These are phyloP conservation scores for Neofelis nebulosa DNA, from an alignment of 2,113 vertebrate genomes.

Conservation along the genomic window DNA sequence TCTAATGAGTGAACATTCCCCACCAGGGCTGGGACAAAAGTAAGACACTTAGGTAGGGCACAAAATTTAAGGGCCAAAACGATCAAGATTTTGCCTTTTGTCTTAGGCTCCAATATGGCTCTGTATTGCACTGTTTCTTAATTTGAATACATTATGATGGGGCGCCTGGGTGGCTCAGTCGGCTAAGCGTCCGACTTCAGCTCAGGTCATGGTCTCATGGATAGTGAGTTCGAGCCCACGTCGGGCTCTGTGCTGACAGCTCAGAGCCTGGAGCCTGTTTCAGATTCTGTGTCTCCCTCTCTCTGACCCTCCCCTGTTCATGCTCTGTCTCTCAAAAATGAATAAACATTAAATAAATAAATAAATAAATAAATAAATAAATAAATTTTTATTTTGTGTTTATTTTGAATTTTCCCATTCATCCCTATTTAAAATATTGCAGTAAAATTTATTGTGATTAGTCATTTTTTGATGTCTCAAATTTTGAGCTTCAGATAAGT, in stretches of 20 bases:
- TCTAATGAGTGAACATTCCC: neutral
- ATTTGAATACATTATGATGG: neutral
- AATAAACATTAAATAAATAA: too few relatives aligned
- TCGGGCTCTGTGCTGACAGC: too few relatives aligned
- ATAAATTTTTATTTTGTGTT: neutral
- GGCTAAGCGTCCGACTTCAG: too few relatives aligned
- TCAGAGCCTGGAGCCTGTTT: too few relatives aligned
- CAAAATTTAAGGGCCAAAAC: neutral
- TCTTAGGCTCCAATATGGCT: neutral
- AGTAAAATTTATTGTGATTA: neutral
- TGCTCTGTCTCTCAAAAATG: too few relatives aligned
- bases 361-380: neutral
- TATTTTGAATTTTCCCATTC: neutral
- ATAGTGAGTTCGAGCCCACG: too few relatives aligned
- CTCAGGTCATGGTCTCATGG: too few relatives aligned
- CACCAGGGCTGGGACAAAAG: too few relatives aligned
- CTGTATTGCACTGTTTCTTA: neutral
- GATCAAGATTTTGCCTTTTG: neutral
- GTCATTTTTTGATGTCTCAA: neutral
- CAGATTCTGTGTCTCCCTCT: too few relatives aligned
- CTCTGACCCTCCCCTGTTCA: too few relatives aligned
- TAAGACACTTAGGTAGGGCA: neutral
- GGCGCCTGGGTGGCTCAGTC: too few relatives aligned
- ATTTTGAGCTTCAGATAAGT: neutral
- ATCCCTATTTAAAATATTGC: neutral